phyloP scores from a whole-genome alignment of 2,888 invertebrate genomes.

The Habroteleia sp. region DNA sequence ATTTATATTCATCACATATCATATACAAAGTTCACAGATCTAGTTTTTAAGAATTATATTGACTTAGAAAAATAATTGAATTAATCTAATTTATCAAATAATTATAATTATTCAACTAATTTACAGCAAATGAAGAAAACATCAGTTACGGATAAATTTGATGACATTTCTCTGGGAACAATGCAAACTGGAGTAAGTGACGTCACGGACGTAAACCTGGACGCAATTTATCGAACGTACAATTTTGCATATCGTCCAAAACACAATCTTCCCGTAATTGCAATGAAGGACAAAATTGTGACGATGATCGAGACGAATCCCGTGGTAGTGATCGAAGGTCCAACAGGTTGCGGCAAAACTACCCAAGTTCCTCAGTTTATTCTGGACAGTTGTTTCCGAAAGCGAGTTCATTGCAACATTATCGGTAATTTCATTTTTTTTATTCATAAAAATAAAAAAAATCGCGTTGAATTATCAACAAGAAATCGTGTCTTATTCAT shows the following conservation, averaged over 20 bases:
- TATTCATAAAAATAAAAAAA: too few relatives aligned
- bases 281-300: conserved; percentile 84
- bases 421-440: conserved; percentile 42
- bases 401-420: conserved; percentile 55
- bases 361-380: conserved; percentile 83
- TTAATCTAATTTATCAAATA: too few relatives aligned
- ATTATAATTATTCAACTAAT: too few relatives aligned
- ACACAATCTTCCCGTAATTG: conserved; percentile 72
- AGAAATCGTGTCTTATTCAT: too few relatives aligned
- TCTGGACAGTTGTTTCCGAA: conserved; percentile 33
- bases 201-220: conserved; percentile 12
- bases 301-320: conserved; percentile 85
- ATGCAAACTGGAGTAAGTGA: conserved; percentile 53
- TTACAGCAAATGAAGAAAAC: too few relatives aligned
- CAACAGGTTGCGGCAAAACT: conserved; percentile 97
- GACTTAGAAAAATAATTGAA: too few relatives aligned
- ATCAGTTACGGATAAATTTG: too few relatives aligned
- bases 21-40: too few relatives aligned
- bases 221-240: conserved; percentile 75
- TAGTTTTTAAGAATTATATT: too few relatives aligned
- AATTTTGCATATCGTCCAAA: conserved; percentile 73
- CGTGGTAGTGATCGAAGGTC: conserved; percentile 93
- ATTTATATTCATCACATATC: too few relatives aligned
- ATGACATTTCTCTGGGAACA: conserved; percentile 73
- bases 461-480: too few relatives aligned